Base-by-base conservation (phyloP, 2,797 vertebrate genomes). In the Oreortyx pictus region DNA sequence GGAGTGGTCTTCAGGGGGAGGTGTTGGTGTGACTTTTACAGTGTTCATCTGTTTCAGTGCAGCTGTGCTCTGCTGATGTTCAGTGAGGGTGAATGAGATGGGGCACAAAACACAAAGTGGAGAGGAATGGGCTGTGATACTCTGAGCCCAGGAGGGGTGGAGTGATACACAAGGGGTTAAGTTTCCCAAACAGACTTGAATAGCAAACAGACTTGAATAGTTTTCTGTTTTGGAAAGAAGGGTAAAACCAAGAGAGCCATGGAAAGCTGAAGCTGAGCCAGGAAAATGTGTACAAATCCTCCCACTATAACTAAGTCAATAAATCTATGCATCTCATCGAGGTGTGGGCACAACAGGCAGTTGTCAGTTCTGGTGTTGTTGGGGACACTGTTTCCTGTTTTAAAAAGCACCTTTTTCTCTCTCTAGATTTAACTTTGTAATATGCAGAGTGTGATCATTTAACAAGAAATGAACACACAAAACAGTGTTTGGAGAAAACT, bases 201-300 rank as follows among this genome's bases (percentile, higher is more conserved):
- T 64, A 64, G 9, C 52, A 29, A 78, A 79, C 27, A 5, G 47
- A 24, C 76, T 59, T 20, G 33, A 17, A 3, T 64, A 64, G 9
- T 79, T 91, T 66, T 71, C 71, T 85, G 33, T 61, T 89, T 75
- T 71, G 57, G 71, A 82, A 76, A 86, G 25, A 31, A 61, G 16
- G 25, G 14, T 33, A 68, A 56, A 79, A 64, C 56, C 47, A 25
- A 29, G 73, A 60, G 41, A 82, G 82, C 50, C 39, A 14, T 0
- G 15, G 67, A 71, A 64, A 93, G 46, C 29, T 74, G 31, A 49
- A 27, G 68, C 24, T 66, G 52, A 96, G 86, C 50, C 65, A 62
- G 76, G 70, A 83, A 75, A 79, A 77, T 43, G 62, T 89, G 91
- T 92, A 91, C 64, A 93, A 83, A 92, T 90, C 71, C 82, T 75